Base-by-base conservation (phyloP, 2,113 vertebrate species). In the Microtus montanus region DNA sequence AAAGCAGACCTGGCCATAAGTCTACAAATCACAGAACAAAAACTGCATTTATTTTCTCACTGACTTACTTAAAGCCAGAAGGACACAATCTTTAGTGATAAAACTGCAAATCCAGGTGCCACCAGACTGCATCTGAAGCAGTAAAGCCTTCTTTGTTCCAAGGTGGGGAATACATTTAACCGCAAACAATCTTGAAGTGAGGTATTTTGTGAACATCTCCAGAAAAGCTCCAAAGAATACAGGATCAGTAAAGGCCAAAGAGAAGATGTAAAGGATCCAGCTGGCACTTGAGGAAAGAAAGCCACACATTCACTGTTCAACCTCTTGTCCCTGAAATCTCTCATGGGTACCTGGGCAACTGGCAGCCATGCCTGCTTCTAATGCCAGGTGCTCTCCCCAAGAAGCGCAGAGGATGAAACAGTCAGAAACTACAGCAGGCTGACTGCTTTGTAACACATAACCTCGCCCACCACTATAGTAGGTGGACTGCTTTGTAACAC, bases 171-270 rank as follows among this genome's bases (percentile, higher is more conserved):
- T 73, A 87, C 47, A 87, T 78, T 68, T 61, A 89, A 38, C 33
- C 77, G 52, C 20, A 87, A 70, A 41, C 35, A 90, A 52, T 38
- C 61, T 8, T 70, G 33, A 87, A 96, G n/a, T 24, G 73, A 71
- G 63, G 85, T 80, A 58, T 82, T 92, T 8, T 80, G 61, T 85
- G 83, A 91, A 12, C 30, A 41, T 89, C 87, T 94, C 94, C 74
- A 26, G 2, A 68, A 92, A 88, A 79, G 85, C 44, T 24, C 66
- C 88, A 91, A 79, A 20, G 17, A 58, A 68, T 73, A 15, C 7
- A 10, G 77, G 9, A n/a, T 88, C 49, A 78, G 26, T n/a, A 47
- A 91, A 83, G 73, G 7, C 10, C 68, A n/a, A 92, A 86, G 61
- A 49, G 30, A 66, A 87, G 30, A 66, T 35, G 1, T 28, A 79